Evolutionary conservation across 2,888 invertebrate species (phyloP).

Genomic region (Meteorus cinctellus): DNA sequence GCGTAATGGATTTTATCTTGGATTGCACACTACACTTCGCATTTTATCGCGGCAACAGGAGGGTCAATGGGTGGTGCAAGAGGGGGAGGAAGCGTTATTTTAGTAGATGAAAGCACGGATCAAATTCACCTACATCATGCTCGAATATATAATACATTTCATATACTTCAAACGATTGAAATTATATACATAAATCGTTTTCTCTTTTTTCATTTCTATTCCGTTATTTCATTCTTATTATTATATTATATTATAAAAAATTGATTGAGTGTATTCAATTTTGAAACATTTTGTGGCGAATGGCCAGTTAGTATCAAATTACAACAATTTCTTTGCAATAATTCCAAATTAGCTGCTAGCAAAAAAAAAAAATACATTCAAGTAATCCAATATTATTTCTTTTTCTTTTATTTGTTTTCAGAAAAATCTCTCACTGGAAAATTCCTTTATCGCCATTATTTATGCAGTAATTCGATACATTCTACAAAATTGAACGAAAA

Average conservation of each 20-base stretch:
- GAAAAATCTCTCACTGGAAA: neutral
- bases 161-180: conserved; percentile 21
- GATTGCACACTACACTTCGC: conserved; percentile 36
- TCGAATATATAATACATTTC: conserved; percentile 20
- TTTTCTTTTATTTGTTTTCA: neutral
- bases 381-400: conserved; percentile 6
- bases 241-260: neutral
- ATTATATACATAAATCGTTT: neutral
- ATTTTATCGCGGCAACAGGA: conserved; percentile 15
- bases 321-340: conserved; percentile 10
- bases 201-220: neutral
- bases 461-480: conserved; percentile 3
- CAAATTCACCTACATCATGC: conserved; percentile 31
- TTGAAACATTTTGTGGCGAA: conserved; percentile 1
- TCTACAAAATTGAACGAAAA: neutral
- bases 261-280: conserved; percentile 12
- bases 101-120: conserved; percentile 37
- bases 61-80: neutral
- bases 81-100: conserved; percentile 23
- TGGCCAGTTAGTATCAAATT: conserved; percentile 7
- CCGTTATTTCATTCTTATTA: neutral
- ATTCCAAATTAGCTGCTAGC: conserved; percentile 16
- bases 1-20: conserved; percentile 41
- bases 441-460: neutral
- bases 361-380: conserved; percentile 3